These are phyloP conservation scores for Mionectes macconnelli DNA, from an alignment of 2,113 vertebrate species.

Conservation along the genomic window DNA sequence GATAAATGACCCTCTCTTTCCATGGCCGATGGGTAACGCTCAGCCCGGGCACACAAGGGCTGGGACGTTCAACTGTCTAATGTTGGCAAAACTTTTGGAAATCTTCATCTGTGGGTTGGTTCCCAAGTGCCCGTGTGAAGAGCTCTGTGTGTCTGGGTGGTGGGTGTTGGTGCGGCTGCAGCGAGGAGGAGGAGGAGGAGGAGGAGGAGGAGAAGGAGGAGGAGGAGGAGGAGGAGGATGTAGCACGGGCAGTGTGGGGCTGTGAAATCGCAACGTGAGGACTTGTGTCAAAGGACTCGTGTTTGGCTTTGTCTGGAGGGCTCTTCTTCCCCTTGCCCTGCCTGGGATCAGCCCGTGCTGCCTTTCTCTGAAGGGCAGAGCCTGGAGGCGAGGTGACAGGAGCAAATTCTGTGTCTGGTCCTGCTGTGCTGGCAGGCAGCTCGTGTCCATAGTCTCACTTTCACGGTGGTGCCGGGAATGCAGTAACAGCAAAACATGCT, in stretches of 20 bases:
- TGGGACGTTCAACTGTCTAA: neutral
- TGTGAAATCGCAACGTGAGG: neutral
- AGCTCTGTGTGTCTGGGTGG: accelerated
- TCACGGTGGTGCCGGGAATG: neutral
- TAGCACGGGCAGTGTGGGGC: neutral
- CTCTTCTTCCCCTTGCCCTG: neutral
- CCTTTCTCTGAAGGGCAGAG: neutral
- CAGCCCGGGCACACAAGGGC: neutral
- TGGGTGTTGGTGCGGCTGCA: neutral
- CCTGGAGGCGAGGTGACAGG: neutral
- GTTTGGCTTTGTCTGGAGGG: neutral
- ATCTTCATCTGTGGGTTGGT: neutral
- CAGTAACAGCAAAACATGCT: constrained; percentile 50
- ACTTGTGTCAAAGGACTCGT: accelerated
- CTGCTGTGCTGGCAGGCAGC: neutral
- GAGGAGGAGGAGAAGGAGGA: neutral
- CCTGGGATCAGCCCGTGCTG: accelerated
- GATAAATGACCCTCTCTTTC: neutral
- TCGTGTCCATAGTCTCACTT: constrained; percentile 38
- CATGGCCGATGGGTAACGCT: neutral
- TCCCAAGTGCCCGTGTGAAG: accelerated
- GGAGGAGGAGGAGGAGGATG: neutral
- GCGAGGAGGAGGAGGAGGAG: neutral
- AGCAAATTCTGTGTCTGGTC: neutral
- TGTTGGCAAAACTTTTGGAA: neutral